Conservation (phyloP, 2,888 invertebrate genomes). For the Drosophila falleni region DNA sequence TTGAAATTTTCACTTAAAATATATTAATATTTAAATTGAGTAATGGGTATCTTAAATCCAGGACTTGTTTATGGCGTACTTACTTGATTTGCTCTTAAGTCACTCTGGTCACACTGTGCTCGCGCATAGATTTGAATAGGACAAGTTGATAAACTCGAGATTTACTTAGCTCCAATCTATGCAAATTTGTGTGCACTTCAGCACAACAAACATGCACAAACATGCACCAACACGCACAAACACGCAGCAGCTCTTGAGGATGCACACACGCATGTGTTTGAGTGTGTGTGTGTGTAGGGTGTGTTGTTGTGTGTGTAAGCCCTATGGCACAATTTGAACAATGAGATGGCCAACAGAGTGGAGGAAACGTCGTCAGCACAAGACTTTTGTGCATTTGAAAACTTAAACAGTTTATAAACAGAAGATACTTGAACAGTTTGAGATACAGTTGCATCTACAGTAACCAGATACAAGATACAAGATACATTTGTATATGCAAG, state of each 20-base stretch:
- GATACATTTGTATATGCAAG: constrained; percentile 5
- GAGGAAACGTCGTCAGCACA: constrained; percentile 15
- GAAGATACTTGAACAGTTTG: constrained; percentile 10
- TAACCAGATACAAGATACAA: constrained; percentile 3
- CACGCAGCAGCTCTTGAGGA: constrained; percentile 48
- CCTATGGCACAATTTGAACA: constrained; percentile 55
- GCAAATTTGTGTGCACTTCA: constrained; percentile 57
- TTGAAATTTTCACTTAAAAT: no score
- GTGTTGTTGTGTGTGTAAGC: constrained; percentile 26
- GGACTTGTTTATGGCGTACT: no score
- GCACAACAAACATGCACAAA: constrained; percentile 51
- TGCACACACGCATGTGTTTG: constrained; percentile 25
- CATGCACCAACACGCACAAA: constrained; percentile 54
- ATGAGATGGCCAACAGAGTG: constrained; percentile 33
- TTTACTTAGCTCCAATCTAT: constrained; percentile 48
- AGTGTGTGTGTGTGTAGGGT: constrained; percentile 6
- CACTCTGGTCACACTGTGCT: constrained; percentile 5
- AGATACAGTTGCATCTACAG: constrained; percentile 19
- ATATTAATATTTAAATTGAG: no score
- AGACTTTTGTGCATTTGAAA: constrained; percentile 48
- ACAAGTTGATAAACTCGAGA: background rate
- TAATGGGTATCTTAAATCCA: no score
- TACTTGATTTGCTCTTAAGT: background rate
- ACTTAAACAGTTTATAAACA: constrained; percentile 58
- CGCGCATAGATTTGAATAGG: background rate